phyloP scores from a whole-genome alignment of 2,888 invertebrate genomes.

The Troglohyphantes excavatus region DNA sequence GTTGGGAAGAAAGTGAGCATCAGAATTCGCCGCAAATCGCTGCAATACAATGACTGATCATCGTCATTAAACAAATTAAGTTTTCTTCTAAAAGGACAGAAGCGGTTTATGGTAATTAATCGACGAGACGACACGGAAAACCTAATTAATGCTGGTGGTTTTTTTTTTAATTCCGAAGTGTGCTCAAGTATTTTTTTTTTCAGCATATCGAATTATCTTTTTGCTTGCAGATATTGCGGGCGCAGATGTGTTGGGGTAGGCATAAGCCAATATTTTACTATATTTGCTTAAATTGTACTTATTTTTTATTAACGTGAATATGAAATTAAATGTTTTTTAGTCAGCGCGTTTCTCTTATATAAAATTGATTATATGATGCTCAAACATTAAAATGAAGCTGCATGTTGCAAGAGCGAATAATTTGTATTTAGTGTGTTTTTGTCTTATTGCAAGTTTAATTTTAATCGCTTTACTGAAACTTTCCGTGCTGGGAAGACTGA shows the following conservation, averaged over 20 bases:
- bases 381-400: too few species aligned
- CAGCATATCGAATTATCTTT: background rate
- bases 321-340: too few species aligned
- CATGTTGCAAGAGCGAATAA: too few species aligned
- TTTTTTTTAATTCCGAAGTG: background rate
- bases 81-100: slow-evolving; percentile 51
- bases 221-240: background rate
- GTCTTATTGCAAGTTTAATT: too few species aligned
- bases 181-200: background rate
- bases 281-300: background rate
- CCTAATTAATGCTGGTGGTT: slow-evolving; percentile 58
- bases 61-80: slow-evolving; percentile 65
- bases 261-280: background rate
- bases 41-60: slow-evolving; percentile 31
- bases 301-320: too few species aligned
- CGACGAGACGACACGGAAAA: slow-evolving; percentile 45
- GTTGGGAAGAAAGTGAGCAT: slow-evolving; percentile 20
- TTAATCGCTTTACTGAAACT: too few species aligned
- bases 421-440: too few species aligned
- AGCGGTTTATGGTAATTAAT: slow-evolving; percentile 59
- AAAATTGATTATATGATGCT: too few species aligned
- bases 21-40: slow-evolving; percentile 45
- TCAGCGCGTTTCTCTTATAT: too few species aligned
- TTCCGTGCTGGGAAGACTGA: too few species aligned
- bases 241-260: background rate